Base-by-base conservation (phyloP, 2,888 invertebrate species). In the Teleogryllus oceanicus region DNA sequence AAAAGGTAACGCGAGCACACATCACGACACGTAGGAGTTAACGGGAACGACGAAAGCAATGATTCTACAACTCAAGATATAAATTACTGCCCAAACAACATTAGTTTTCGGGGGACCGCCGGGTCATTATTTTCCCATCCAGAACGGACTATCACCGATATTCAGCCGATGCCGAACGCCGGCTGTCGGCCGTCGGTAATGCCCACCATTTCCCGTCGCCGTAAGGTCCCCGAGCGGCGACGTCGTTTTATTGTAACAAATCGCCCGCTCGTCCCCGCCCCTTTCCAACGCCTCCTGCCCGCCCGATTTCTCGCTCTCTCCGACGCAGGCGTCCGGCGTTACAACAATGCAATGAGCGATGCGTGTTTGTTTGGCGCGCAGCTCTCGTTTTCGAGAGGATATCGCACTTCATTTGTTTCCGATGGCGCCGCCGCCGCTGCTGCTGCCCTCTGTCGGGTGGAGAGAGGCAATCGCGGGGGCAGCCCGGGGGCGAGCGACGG, bases 371-470 rank as follows among this genome's bases (percentile, higher is more conserved):
- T 62, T 62, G 16, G n/a, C 62, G n/a, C 62, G 62, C 62, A 62
- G 62, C 62, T n/a, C 62, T 62, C 62, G 62, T 62, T 62, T n/a
- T 62, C 62, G 62, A 62, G n/a, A 62, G 62, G 62, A 62, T 62
- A 62, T 62, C n/a, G 62, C 62, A 62, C 62, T 62, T 62, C 62
- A 62, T 62, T 62, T 62, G 62, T 62, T 62, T 62, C 62, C 62
- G n/a, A 62, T 62, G 62, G 62, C 37, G 37, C 37, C 37, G 8
- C 37, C 37, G 21, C 21, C 21, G 24, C 24, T 37, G 37, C 37
- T 37, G 37, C 37, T 37, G 37, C 37, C 37, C 37, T 37, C 37
- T 37, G 37, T 5, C 37, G 62, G 62, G n/a, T 62, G n/a, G 62
- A 62, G 62, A 62, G 62, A n/a, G 62, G 62, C 13, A 16, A 62